phyloP scores from a whole-genome alignment of 1,140 invertebrate genomes.

The Mercenaria mercenaria region DNA sequence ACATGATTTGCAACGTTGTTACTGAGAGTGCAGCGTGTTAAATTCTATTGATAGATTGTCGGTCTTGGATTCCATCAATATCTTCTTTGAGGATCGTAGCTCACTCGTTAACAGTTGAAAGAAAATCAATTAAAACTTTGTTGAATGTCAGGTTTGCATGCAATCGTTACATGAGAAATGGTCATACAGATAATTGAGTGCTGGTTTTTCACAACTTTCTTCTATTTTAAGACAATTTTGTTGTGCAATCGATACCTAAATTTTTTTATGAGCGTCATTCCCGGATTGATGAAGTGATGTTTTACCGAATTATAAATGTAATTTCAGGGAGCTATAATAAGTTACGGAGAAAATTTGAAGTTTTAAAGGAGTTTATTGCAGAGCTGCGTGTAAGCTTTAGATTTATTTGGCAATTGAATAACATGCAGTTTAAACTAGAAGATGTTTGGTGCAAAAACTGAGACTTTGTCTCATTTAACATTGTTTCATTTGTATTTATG shows the following conservation, averaged over 20 bases:
- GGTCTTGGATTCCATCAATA: background rate
- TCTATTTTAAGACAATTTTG: background rate
- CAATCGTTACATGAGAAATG: slow-evolving; percentile 12
- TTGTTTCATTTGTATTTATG: too few relatives aligned
- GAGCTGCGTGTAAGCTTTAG: background rate
- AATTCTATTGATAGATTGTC: too few relatives aligned
- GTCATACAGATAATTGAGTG: background rate
- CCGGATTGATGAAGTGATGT: background rate
- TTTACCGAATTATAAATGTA: background rate
- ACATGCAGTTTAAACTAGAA: too few relatives aligned
- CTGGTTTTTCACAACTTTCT: background rate
- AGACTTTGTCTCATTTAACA: too few relatives aligned
- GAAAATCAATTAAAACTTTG: slow-evolving; percentile 37
- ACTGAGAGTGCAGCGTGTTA: too few relatives aligned
- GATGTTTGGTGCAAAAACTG: too few relatives aligned
- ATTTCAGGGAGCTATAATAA: background rate
- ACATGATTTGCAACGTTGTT: too few relatives aligned
- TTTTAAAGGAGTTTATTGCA: background rate
- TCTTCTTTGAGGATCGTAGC: background rate
- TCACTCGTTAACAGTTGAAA: background rate
- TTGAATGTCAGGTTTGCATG: background rate
- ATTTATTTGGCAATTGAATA: too few relatives aligned
- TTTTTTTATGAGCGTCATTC: background rate
- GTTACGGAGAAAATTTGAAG: background rate
- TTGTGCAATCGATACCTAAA: background rate